Evolutionary conservation across 1,140 invertebrate genomes (phyloP), one percentile per base, ranked within the genome.

Genomic region (Zaprionus inermis): DNA sequence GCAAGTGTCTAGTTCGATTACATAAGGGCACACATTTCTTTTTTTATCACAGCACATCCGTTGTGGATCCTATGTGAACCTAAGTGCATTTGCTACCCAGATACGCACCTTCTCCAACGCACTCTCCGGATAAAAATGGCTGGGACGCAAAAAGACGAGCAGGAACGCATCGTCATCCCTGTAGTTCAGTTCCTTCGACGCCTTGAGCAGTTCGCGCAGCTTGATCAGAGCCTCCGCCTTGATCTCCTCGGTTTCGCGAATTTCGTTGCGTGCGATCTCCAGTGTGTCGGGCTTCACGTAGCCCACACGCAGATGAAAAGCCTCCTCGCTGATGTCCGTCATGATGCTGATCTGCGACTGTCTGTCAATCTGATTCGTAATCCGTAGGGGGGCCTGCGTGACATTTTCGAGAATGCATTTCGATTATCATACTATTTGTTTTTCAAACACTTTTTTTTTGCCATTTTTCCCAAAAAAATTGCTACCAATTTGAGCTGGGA

Each of bases 71-170:
- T 14, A 54, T 14, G 2, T 2, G 30, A 24, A n/a, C 38, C 9
- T 24, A 24, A 16, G 5, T n/a, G 28, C 49, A 44, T n/a, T 41
- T 28, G 16, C 5, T 32, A 28, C 12, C 55, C 11, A 14, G 18
- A n/a, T 63, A 93, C 94, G 94, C 91, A 96, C 95, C 92, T 97
- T 92, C 76, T 94, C 94, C 38, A 95, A 92, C 0, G 96, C 96
- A 92, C 96, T 96, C 70, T 97, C 93, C 0, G 96, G 94, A 83
- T 97, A 97, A 91, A 94, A 97, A 91, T 97, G 97, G 89, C 95
- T 96, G 32, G 96, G 96, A 38, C 96, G 93, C 14, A 97, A 92
- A 81, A 97, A 97, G 28, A 96, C 95, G 20, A 94, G 93, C 0
- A 97, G 93, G 28, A 96, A 94, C 3, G 96, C 95, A 76, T 97